Base-by-base conservation (phyloP, 2,113 vertebrate genomes). In the Cynoglossus semilaevis region DNA sequence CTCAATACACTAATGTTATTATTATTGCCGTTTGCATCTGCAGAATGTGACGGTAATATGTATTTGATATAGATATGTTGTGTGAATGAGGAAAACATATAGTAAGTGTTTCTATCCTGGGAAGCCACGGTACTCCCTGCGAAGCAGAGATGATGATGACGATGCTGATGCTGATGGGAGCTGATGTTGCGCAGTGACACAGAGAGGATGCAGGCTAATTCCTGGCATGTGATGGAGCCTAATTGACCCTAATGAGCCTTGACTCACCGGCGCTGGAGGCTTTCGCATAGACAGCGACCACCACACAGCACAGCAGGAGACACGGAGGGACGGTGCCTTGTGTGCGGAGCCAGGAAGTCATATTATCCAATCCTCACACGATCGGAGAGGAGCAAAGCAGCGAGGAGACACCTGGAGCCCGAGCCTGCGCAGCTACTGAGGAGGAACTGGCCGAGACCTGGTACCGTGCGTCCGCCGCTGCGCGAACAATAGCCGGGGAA, bases 321-420 rank as follows among this genome's bases (percentile, higher is more conserved):
- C 71, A 68, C 74, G 81, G 82, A 74, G 64, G 69, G 71, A 83
- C 74, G 75, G 72, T 75, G 74, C 76, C 72, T 85, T 68, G 62
- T 60, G 57, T 60, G 51, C 70, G 83, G 59, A 81, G 79, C 81
- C 91, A 87, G 86, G 89, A 82, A 86, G 85, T 90, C 91, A 92
- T 90, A 72, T 80, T 88, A 60, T 77, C 74, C 77, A 76, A 65
- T 84, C 76, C 11, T 70, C 85, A 46, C 78, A 51, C 69, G 66
- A 12, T 13, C 38, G 38, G 65, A 71, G 48, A 67, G 58, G 72
- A 52, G 77, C 51, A 60, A 77, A 68, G 68, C 71, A 16, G 70
- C 67, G 52, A 67, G 72, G 75, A 69, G 72, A 54, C 51, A 51
- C 48, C 58, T n/a, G 75, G 52, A 47, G 76, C 22, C 22, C 6